Evolutionary conservation across 2,888 invertebrate species (phyloP).

Genomic region (Leucoptera coffeella): DNA sequence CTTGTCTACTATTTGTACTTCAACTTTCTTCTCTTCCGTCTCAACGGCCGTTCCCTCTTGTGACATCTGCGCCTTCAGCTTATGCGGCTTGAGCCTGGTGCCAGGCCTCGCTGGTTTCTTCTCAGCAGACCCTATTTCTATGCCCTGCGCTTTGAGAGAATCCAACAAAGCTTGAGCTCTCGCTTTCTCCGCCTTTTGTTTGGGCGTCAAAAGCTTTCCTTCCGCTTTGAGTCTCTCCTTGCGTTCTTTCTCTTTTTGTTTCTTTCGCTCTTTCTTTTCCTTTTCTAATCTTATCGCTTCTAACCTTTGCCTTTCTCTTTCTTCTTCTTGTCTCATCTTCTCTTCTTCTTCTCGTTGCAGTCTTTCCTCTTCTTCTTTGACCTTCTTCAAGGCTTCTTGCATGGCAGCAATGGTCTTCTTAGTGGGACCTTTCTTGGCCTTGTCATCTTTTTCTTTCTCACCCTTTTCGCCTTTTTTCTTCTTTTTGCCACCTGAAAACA

Average conservation of each 20-base stretch:
- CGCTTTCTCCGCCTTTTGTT: constrained; percentile 87
- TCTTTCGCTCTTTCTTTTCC: constrained; percentile 82
- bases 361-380: constrained; percentile 85
- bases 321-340: constrained; percentile 64
- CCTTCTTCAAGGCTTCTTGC: constrained; percentile 85
- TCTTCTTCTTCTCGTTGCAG: constrained; percentile 72
- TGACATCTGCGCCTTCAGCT: constrained; percentile 60
- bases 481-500: constrained; percentile 21
- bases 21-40: constrained; percentile 33
- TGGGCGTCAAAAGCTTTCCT: constrained; percentile 88
- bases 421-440: constrained; percentile 66
- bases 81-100: constrained; percentile 67
- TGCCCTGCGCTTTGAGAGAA: constrained; percentile 81
- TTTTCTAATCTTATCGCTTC: constrained; percentile 76
- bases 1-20: constrained; percentile 45
- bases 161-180: constrained; percentile 86
- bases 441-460: constrained; percentile 48
- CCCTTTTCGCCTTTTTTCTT: constrained; percentile 43
- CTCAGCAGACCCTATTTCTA: constrained; percentile 70
- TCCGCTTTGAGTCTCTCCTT: constrained; percentile 93
- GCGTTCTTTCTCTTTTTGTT: constrained; percentile 87
- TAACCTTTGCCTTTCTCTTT: constrained; percentile 63
- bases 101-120: constrained; percentile 59
- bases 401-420: constrained; percentile 84
- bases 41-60: constrained; percentile 45